Conservation (phyloP, 2,888 invertebrate genomes). For the Cyclophora punctaria region DNA sequence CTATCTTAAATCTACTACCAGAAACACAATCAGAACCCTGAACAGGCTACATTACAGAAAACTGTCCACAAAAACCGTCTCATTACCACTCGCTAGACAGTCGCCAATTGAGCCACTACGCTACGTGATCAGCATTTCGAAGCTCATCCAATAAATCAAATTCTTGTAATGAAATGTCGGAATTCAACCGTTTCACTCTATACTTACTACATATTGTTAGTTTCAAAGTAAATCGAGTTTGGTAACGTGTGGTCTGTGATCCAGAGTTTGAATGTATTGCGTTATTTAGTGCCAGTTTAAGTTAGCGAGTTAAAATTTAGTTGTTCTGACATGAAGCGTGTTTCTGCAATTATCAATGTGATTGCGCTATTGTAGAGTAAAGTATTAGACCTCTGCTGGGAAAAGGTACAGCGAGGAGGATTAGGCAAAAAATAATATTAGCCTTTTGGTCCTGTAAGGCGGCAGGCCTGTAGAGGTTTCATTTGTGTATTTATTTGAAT, state of each 20-base stretch:
- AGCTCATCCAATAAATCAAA: constrained; percentile 57
- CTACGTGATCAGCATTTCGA: constrained; percentile 43
- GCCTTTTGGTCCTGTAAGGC: no score
- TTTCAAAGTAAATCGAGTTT: constrained; percentile 21
- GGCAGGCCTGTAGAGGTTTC: no score
- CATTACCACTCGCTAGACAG: constrained; percentile 24
- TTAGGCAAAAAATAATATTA: no score
- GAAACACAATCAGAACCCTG: no score
- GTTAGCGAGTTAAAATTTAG: background rate
- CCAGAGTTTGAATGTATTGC: background rate
- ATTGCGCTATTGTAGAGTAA: no score
- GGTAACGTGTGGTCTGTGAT: constrained; percentile 8
- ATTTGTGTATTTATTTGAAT: no score
- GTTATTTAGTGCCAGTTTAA: no score
- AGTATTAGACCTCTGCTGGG: no score
- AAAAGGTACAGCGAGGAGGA: no score
- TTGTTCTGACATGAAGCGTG: background rate
- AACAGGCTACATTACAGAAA: background rate
- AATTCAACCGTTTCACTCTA: constrained; percentile 29
- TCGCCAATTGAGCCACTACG: constrained; percentile 14
- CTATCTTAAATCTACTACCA: no score
- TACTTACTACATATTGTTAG: constrained; percentile 23
- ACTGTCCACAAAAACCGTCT: constrained; percentile 11
- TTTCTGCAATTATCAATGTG: no score
- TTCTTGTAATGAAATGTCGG: constrained; percentile 64